Conservation (phyloP, 2,797 vertebrate genomes). For the Iguana delicatissima region DNA sequence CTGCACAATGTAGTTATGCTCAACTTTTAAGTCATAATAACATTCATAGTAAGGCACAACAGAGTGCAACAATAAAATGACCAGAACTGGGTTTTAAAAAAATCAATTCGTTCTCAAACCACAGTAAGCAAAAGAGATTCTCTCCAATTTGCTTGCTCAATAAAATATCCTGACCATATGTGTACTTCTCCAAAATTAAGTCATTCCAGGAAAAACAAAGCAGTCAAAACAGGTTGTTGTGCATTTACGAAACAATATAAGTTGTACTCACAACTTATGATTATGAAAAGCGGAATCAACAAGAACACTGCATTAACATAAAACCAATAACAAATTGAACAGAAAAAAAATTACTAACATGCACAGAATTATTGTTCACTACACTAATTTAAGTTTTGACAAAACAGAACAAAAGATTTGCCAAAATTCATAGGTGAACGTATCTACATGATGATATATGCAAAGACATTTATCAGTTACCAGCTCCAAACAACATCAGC, state of each 20-base stretch:
- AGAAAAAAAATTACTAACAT: constrained; percentile 34
- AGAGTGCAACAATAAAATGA: constrained; percentile 64
- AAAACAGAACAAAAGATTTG: not conserved
- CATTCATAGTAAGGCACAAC: constrained; percentile 73
- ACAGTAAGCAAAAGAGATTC: constrained; percentile 80
- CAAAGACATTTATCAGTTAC: constrained; percentile 1
- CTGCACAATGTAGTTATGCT: constrained; percentile 45
- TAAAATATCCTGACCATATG: not conserved
- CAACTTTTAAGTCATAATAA: constrained; percentile 65
- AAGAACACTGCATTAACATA: constrained; percentile 11
- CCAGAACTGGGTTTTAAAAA: constrained; percentile 46
- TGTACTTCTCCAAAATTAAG: constrained; percentile 13
- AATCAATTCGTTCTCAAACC: constrained; percentile 79
- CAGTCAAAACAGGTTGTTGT: constrained; percentile 22
- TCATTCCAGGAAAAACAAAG: constrained; percentile 4
- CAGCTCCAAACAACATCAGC: constrained; percentile 26
- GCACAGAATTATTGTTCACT: not conserved
- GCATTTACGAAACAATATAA: constrained; percentile 18
- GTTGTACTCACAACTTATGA: constrained; percentile 25
- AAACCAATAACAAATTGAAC: constrained; percentile 14
- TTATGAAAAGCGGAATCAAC: not conserved
- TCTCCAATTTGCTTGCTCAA: not conserved
- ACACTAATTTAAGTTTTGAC: constrained; percentile 13
- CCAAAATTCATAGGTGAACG: not conserved
- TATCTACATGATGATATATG: constrained; percentile 21